Conservation (phyloP, 2,888 invertebrate species). For the Ligdia adustata region DNA sequence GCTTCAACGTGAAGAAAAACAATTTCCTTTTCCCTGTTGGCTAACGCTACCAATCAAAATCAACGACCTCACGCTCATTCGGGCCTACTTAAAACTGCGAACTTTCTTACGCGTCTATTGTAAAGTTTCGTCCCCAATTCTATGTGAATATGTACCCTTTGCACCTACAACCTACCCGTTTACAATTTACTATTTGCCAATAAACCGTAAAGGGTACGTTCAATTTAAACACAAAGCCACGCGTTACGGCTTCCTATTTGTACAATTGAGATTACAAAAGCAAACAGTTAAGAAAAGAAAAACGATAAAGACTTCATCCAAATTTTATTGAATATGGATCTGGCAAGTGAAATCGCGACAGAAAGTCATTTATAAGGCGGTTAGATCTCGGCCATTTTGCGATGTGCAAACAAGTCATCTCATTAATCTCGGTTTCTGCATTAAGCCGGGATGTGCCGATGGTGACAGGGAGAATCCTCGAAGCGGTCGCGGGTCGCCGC, state of each 20-base stretch:
- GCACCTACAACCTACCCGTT: slow-evolving; percentile 61
- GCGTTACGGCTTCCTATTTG: slow-evolving; percentile 34
- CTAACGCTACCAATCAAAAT: slow-evolving; percentile 13
- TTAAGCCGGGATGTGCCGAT: slow-evolving; percentile 77
- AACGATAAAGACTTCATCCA: slow-evolving; percentile 27
- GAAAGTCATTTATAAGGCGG: slow-evolving; percentile 49
- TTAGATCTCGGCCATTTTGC: slow-evolving; percentile 41
- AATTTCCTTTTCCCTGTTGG: neutral
- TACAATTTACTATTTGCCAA: slow-evolving; percentile 56
- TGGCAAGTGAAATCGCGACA: slow-evolving; percentile 37
- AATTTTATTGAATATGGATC: slow-evolving; percentile 21
- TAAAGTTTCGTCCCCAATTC: slow-evolving; percentile 66
- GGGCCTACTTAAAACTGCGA: slow-evolving; percentile 63
- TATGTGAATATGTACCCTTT: slow-evolving; percentile 33
- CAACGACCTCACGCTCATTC: slow-evolving; percentile 32
- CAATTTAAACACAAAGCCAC: slow-evolving; percentile 28
- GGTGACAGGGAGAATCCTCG: slow-evolving; percentile 74
- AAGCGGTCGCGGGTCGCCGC: slow-evolving; percentile 56
- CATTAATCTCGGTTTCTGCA: slow-evolving; percentile 78
- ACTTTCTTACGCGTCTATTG: slow-evolving; percentile 73
- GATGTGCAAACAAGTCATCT: slow-evolving; percentile 56
- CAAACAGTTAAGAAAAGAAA: slow-evolving; percentile 29
- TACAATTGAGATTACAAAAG: too few relatives aligned
- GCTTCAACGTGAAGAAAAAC: neutral
- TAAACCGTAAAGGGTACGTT: slow-evolving; percentile 51